A percentile compares a stretch with the other conserved stretches of the same genome.
Conservation (phyloP, 2,797 vertebrate genomes). For the Lepilemur septentrionalis region DNA sequence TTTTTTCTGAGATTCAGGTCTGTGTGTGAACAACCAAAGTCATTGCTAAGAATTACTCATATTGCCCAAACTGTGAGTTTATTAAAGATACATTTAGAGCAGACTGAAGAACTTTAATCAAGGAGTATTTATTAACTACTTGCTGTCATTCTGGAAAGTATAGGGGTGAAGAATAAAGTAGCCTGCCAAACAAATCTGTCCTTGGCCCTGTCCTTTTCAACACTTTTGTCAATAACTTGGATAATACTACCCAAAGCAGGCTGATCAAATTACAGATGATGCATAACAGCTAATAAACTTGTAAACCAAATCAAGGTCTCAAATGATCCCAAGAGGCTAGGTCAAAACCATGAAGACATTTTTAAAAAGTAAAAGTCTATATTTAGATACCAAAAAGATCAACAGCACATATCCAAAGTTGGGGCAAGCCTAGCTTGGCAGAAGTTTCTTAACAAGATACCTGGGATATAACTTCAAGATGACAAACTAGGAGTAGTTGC, state of each 20-base stretch:
- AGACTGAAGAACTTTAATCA: neutral
- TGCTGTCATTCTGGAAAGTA: neutral
- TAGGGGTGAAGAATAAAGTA: neutral
- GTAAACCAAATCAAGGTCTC: conserved; percentile 10
- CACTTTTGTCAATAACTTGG: conserved; percentile 20
- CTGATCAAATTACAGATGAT: conserved; percentile 2
- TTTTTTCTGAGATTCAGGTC: neutral
- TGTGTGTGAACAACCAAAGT: conserved; percentile 26
- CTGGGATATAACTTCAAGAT: conserved; percentile 28
- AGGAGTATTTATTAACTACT: neutral
- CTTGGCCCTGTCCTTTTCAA: neutral
- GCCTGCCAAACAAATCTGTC: neutral
- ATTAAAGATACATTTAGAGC: conserved; percentile 14
- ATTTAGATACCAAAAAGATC: neutral
- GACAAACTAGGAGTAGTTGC: neutral
- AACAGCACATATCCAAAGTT: neutral
- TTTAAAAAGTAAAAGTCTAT: neutral
- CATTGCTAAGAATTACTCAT: conserved; percentile 29
- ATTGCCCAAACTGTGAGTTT: neutral
- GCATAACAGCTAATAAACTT: neutral
- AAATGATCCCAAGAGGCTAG: neutral
- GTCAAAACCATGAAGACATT: neutral
- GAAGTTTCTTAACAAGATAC: conserved; percentile 4
- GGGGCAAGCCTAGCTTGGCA: neutral
- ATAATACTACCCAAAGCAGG: neutral